phyloP scores from a whole-genome alignment of 2,888 invertebrate species.

The Perdita meconis region DNA sequence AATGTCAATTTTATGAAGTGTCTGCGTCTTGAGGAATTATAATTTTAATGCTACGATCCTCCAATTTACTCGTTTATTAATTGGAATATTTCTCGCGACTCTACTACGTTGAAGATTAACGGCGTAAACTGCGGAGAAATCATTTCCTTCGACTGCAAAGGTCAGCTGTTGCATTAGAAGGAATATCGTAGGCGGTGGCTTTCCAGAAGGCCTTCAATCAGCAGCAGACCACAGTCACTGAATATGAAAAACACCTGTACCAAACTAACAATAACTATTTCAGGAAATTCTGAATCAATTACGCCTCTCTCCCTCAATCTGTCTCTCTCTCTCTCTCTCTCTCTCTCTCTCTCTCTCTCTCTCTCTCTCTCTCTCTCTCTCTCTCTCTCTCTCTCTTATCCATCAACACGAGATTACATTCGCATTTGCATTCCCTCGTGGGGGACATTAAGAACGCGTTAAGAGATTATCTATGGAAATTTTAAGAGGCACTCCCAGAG shows the following conservation, averaged over 20 bases:
- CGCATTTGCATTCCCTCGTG: not conserved
- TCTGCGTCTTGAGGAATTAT: not conserved
- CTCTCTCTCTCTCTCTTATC: too few relatives aligned
- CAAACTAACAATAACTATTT: not conserved
- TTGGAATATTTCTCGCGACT: not conserved
- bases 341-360: too few relatives aligned
- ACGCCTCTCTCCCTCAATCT: too few relatives aligned
- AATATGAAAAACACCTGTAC: not conserved
- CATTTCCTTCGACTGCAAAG: constrained; percentile 24
- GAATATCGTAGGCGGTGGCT: constrained; percentile 8
- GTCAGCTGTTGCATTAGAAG: not conserved
- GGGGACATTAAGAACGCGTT: constrained; percentile 36
- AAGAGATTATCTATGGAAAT: not conserved
- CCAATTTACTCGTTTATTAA: not conserved
- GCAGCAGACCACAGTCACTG: not conserved
- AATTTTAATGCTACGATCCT: not conserved
- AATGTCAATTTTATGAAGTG: too few relatives aligned
- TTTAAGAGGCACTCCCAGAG: not conserved
- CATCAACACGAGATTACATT: not conserved
- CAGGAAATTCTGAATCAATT: constrained; percentile 11
- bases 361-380: too few relatives aligned
- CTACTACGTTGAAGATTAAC: not conserved
- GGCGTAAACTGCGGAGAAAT: not conserved
- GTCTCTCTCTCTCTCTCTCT: too few relatives aligned
- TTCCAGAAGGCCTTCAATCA: constrained; percentile 8